These are phyloP conservation scores for Salvelinus alpinus DNA, from an alignment of 2,113 vertebrate species.

Conservation along the genomic window DNA sequence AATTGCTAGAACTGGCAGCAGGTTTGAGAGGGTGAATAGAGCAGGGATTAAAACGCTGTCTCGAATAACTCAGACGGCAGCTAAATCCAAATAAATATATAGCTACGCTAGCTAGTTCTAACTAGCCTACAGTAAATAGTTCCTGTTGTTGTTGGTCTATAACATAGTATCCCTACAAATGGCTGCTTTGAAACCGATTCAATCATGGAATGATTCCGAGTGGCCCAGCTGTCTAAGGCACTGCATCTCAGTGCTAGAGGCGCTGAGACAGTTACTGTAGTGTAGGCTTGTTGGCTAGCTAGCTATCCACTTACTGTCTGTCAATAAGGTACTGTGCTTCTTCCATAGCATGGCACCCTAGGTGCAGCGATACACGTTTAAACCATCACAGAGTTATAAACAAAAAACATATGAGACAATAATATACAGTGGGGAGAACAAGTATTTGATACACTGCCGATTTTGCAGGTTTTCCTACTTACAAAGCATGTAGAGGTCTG, in stretches of 20 bases:
- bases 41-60: neutral
- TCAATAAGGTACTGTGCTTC: too few relatives aligned
- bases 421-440: too few relatives aligned
- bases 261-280: neutral
- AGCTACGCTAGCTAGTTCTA: neutral
- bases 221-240: too few relatives aligned
- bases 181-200: too few relatives aligned
- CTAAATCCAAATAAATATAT: neutral
- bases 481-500: too few relatives aligned
- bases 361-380: too few relatives aligned
- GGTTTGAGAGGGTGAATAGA: slow-evolving; percentile 53
- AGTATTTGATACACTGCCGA: too few relatives aligned
- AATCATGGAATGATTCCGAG: neutral
- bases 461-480: too few relatives aligned
- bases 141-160: neutral
- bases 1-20: slow-evolving; percentile 67
- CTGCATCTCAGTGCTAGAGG: too few relatives aligned
- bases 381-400: too few relatives aligned
- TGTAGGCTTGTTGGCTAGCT: neutral
- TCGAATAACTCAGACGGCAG: neutral
- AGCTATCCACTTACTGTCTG: too few relatives aligned
- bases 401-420: neutral
- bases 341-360: too few relatives aligned
- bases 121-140: neutral
- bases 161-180: neutral